Base-by-base conservation (phyloP, 1,140 invertebrate species). In the Drosophila novamexicana region DNA sequence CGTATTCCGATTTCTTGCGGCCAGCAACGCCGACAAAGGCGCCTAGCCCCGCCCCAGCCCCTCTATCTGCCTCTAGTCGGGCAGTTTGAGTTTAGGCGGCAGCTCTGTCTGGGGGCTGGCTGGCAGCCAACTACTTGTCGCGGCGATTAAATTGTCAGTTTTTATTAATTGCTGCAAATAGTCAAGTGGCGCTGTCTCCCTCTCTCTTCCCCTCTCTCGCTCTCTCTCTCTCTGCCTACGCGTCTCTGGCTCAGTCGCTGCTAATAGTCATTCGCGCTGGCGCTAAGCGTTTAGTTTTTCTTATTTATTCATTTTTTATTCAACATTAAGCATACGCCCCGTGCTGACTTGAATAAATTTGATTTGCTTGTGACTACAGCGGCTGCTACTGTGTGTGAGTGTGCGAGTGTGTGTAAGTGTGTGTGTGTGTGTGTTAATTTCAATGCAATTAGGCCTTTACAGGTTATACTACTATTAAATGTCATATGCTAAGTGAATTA, bases 141-240 rank as follows among this genome's bases (percentile, higher is more conserved):
- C 84, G 75, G 63, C 81, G 84, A 89, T 89, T 89, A 89, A 78
- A 89, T 89, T 89, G 84, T 89, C 84, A 89, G 84, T 84, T 90
- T 89, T 89, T 89, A 89, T 89, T 89, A 89, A 89, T 89, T 89
- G 84, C 84, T 89, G 84, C 84, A 81, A 89, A 89, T 89, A 89
- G 75, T 75, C 64, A 74, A 56, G 59, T 76, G 49, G 34, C 68
- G 49, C 50, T 56, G 71, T 42, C 36, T 39, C 42, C 37, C 54
- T 7, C 10, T 34, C 54, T 47, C 44, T 12, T 14, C 37, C 22
- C 10, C 34, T 0, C 36, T 16, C 22, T 45, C 12, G 0, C 18
- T 6, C 7, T 7, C 36, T 36, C n/a, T n/a, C 29, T 50, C 22
- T 29, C 22, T 29, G 22, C 22, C 22, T 29, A 29, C 22, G 22